A percentile compares a stretch with the other conserved stretches of the same genome.
phyloP scores from a whole-genome alignment of 2,888 invertebrate species.

The Baccha elongata region DNA sequence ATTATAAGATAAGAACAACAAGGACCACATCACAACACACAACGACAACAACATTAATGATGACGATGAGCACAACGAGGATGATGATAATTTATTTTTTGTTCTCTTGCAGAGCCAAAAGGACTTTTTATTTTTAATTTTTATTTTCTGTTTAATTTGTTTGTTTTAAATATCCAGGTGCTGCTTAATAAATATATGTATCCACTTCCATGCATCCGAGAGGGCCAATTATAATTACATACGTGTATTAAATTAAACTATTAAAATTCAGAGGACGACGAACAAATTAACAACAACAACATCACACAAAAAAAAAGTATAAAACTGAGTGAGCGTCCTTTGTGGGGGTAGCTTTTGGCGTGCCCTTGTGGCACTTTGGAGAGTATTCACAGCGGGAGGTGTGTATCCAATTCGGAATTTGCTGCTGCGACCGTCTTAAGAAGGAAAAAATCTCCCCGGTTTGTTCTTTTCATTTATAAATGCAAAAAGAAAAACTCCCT shows the following conservation, averaged over 20 bases:
- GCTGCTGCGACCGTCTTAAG: constrained; percentile 48
- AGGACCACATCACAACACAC: constrained; percentile 25
- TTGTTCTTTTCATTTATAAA: constrained; percentile 21
- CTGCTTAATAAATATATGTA: constrained; percentile 29
- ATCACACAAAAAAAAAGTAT: neutral
- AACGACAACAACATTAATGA: constrained; percentile 16
- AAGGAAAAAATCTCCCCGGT: constrained; percentile 44
- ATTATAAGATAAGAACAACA: constrained; percentile 51
- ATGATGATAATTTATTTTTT: constrained; percentile 34
- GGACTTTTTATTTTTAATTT: constrained; percentile 22
- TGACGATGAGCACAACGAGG: constrained; percentile 4
- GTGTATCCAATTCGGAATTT: constrained; percentile 69
- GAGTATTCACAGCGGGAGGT: constrained; percentile 73
- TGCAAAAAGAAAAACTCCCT: neutral
- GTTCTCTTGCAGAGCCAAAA: constrained; percentile 31
- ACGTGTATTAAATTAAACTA: constrained; percentile 65
- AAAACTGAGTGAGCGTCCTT: constrained; percentile 57
- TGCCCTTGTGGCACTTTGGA: constrained; percentile 69
- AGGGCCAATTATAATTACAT: constrained; percentile 43
- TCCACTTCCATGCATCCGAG: constrained; percentile 24
- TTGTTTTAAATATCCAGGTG: constrained; percentile 44
- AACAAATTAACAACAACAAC: neutral
- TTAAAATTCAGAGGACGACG: constrained; percentile 36
- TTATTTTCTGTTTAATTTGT: neutral
- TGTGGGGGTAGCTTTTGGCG: constrained; percentile 73